Conservation (phyloP, 2,888 invertebrate species). For the Endotricha flammealis region DNA sequence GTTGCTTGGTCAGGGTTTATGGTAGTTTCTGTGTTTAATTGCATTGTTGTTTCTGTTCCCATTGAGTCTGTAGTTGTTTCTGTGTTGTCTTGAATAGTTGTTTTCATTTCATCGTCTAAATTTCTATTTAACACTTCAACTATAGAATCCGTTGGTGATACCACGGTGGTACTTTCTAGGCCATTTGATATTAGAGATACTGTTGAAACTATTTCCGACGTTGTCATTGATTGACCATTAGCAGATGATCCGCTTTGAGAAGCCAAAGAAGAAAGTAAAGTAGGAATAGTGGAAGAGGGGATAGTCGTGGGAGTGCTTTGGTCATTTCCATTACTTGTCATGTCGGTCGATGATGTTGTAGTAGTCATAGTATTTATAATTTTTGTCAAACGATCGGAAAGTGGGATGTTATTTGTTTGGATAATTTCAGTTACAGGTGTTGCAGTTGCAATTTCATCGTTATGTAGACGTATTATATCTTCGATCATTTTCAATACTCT, state of each 20-base stretch:
- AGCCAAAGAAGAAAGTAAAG: conserved; percentile 25
- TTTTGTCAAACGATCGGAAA: conserved; percentile 57
- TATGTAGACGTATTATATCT: conserved; percentile 65
- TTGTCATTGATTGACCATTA: conserved; percentile 10
- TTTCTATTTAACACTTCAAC: conserved; percentile 18
- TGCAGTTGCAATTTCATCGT: conserved; percentile 58
- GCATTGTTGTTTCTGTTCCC: conserved; percentile 36
- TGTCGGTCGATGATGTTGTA: conserved; percentile 38
- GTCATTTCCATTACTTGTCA: conserved; percentile 23
- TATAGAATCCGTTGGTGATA: conserved; percentile 24
- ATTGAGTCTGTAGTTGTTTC: conserved; percentile 32
- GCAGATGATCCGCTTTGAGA: conserved; percentile 25
- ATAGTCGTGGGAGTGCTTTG: conserved; percentile 22
- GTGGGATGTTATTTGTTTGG: conserved; percentile 40
- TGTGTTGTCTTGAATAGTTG: conserved; percentile 27
- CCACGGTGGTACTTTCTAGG: conserved; percentile 20
- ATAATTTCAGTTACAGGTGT: conserved; percentile 47
- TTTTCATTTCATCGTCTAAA: conserved; percentile 19
- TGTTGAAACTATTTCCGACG: conserved; percentile 9
- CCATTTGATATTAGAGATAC: conserved; percentile 12
- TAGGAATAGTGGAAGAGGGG: conserved; percentile 30
- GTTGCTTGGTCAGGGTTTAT: conserved; percentile 28
- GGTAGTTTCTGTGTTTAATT: conserved; percentile 22
- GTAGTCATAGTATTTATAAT: conserved; percentile 58
- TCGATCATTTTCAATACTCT: conserved; percentile 71